Evolutionary conservation across 2,888 invertebrate genomes (phyloP).

Genomic region (Pheosia tremula): DNA sequence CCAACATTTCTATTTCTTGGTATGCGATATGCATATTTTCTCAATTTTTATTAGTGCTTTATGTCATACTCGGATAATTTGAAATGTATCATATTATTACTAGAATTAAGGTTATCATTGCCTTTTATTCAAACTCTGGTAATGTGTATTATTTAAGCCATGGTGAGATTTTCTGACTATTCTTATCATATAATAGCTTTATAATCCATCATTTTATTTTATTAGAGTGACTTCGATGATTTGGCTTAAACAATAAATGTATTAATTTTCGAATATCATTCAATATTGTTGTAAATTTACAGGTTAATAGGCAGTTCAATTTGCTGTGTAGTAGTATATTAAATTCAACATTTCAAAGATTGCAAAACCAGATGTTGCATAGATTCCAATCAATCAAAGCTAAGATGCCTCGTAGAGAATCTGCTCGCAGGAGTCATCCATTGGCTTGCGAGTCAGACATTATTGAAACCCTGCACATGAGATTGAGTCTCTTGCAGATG

Average conservation of each 20-base stretch:
- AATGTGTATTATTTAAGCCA: no score
- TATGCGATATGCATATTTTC: no score
- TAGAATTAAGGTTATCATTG: no score
- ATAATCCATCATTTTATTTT: no score
- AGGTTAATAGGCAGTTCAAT: slow-evolving; percentile 94
- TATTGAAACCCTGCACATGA: slow-evolving; percentile 96
- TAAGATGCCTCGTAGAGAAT: slow-evolving; percentile 96
- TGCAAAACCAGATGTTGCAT: slow-evolving; percentile 93
- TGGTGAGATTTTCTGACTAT: no score
- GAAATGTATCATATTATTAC: no score
- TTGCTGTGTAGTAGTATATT: slow-evolving; percentile 90
- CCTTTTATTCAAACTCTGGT: no score
- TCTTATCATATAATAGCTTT: no score
- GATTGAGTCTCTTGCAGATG: slow-evolving; percentile 95
- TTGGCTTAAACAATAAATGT: neutral
- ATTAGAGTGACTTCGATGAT: no score
- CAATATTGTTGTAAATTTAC: slow-evolving; percentile 23
- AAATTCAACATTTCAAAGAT: slow-evolving; percentile 93
- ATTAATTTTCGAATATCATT: neutral
- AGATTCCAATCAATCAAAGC: slow-evolving; percentile 95
- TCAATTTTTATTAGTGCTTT: no score
- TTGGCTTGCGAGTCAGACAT: slow-evolving; percentile 96
- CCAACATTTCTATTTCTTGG: no score
- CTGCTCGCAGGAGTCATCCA: slow-evolving; percentile 95
- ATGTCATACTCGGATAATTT: no score